These are phyloP conservation scores for Crotalus viridis DNA, from an alignment of 2,113 vertebrate genomes.

Conservation along the genomic window DNA sequence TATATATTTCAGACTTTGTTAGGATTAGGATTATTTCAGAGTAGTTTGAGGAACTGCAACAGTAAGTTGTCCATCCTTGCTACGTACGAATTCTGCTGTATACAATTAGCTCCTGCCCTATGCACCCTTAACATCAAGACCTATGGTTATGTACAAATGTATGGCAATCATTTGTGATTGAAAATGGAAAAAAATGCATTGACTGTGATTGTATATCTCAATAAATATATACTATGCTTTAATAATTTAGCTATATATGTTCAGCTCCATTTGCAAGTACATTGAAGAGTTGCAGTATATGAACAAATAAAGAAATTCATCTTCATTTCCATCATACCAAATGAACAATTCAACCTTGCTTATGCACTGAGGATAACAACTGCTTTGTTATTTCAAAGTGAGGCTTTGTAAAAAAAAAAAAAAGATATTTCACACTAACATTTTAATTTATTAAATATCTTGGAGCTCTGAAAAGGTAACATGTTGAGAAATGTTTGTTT, in stretches of 20 bases:
- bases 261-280: constrained; percentile 47
- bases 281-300: constrained; percentile 36
- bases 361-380: constrained; percentile 47
- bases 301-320: constrained; percentile 54
- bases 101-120: background rate
- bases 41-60: background rate
- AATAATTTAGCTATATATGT: constrained; percentile 59
- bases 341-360: constrained; percentile 60
- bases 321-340: constrained; percentile 58
- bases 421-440: background rate
- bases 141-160: constrained; percentile 26
- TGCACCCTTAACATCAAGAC: constrained; percentile 37
- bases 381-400: constrained; percentile 47
- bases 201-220: constrained; percentile 41
- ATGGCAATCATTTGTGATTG: constrained; percentile 1
- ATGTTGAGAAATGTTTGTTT: background rate
- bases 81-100: too few relatives aligned
- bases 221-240: constrained; percentile 63
- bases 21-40: background rate
- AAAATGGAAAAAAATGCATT: constrained; percentile 44
- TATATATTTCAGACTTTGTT: background rate
- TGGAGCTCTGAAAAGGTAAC: background rate
- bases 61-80: background rate
- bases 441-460: background rate
- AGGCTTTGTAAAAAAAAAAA: background rate